These are phyloP conservation scores for Epinotia demarniana DNA, from an alignment of 2,888 invertebrate species.

Conservation along the genomic window DNA sequence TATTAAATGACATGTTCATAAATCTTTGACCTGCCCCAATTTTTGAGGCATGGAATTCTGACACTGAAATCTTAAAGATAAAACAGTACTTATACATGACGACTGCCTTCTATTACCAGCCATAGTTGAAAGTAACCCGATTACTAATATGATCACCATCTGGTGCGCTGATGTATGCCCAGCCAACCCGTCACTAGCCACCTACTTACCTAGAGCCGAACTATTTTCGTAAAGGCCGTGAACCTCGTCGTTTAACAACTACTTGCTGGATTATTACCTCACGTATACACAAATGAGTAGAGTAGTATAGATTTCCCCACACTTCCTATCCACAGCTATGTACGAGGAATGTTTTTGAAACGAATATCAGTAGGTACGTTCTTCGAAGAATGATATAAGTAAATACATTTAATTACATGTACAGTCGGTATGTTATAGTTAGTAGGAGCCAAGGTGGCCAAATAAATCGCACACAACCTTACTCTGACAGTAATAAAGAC, in stretches of 20 bases:
- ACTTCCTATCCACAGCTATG: not conserved
- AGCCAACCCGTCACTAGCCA: constrained; percentile 6
- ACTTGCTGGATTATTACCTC: constrained; percentile 16
- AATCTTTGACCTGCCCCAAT: constrained; percentile 46
- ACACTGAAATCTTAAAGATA: too few relatives aligned
- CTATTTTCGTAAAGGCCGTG: constrained; percentile 45
- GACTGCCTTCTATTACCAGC: not conserved
- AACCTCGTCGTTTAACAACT: constrained; percentile 29
- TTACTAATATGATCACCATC: constrained; percentile 11
- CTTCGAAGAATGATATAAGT: not conserved
- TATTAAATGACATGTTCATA: constrained; percentile 59
- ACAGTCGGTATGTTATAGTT: not conserved
- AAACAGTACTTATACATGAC: not conserved
- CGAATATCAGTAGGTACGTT: not conserved
- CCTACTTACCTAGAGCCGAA: constrained; percentile 3
- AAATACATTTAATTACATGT: not conserved
- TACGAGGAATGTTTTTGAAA: not conserved
- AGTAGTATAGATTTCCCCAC: constrained; percentile 6
- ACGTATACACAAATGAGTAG: constrained; percentile 19
- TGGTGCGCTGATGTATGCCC: constrained; percentile 32
- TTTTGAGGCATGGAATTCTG: not conserved
- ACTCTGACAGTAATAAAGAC: too few relatives aligned
- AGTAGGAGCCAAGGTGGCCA: too few relatives aligned
- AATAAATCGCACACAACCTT: too few relatives aligned
- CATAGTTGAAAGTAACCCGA: constrained; percentile 8